Base-by-base conservation (phyloP, 1,140 invertebrate species). In the Bombyx mandarina region DNA sequence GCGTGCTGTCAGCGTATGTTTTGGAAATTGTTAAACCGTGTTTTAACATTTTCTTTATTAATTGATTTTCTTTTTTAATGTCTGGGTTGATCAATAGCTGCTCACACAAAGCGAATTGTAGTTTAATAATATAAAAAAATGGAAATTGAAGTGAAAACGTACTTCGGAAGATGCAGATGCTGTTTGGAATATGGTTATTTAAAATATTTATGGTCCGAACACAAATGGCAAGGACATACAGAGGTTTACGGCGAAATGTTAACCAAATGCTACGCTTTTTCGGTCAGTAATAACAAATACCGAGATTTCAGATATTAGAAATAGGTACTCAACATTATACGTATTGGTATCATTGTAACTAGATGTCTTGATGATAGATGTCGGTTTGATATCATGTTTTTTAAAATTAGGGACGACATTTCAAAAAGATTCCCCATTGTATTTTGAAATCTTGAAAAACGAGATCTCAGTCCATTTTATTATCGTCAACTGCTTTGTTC, bases 211-310 rank as follows among this genome's bases (percentile, higher is more conserved):
- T 77, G 75, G 75, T 46, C 22, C 6, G 65, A 69, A 43, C 62
- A 75, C 43, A 6, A 48, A 43, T 61, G 48, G 8, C 61, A 67
- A 9, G 75, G 62, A 7, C 60, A 61, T 35, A 50, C 10, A 1
- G 70, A 75, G 51, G 60, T 75, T 5, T 75, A 71, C 43, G 75
- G 73, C 2, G 59, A 66, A 46, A 77, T 77, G 73, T 45, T 77
- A 3, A 60, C 59, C 4, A 63, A 77, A 52, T 75, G 73, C 60
- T 77, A 71, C 58, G 54, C 61, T n/a, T 46, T 77, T 43, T 22
- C 58, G 35, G 75, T 77, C 65, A 75, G 73, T 69, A 49, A 43
- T 43, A 52, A 56, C 45, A 47, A 47, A 47, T 47, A 18, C 12
- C 12, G 12, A 18, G 12, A 18, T 47, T 47, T 47, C 45, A 9